These are phyloP conservation scores for Urocyon cinereoargenteus DNA, from an alignment of 2,797 vertebrate species.

Conservation along the genomic window DNA sequence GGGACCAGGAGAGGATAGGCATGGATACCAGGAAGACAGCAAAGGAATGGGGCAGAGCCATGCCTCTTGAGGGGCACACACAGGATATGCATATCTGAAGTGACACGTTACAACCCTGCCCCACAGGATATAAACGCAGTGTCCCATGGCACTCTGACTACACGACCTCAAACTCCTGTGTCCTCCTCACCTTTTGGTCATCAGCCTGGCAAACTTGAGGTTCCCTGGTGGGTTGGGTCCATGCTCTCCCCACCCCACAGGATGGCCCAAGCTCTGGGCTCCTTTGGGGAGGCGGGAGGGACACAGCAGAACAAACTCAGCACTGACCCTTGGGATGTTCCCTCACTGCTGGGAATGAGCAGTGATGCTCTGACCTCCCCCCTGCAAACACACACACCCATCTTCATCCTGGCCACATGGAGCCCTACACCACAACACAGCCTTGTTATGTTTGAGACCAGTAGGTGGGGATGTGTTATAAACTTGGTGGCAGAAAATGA, in stretches of 20 bases:
- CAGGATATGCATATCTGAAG: neutral
- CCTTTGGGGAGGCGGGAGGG: neutral
- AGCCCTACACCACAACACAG: neutral
- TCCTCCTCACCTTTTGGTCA: neutral
- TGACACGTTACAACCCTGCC: neutral
- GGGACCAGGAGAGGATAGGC: neutral
- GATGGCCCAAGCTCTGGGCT: neutral
- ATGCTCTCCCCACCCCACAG: no score
- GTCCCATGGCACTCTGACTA: neutral
- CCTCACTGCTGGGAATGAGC: neutral
- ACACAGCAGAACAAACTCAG: neutral
- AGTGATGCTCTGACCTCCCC: accelerated
- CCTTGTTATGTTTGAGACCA: constrained; percentile 80
- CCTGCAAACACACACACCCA: neutral
- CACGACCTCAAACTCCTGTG: neutral
- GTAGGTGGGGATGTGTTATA: constrained; percentile 88
- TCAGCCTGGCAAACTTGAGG: neutral
- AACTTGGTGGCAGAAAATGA: constrained; percentile 75
- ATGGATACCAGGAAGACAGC: neutral
- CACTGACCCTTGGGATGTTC: neutral
- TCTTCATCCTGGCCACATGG: constrained; percentile 4
- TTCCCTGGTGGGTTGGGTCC: neutral
- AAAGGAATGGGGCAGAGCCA: neutral
- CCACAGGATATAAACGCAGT: neutral
- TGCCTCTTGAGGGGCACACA: neutral